phyloP scores from a whole-genome alignment of 1,140 invertebrate species.

The Ceratosolen fusciceps region DNA sequence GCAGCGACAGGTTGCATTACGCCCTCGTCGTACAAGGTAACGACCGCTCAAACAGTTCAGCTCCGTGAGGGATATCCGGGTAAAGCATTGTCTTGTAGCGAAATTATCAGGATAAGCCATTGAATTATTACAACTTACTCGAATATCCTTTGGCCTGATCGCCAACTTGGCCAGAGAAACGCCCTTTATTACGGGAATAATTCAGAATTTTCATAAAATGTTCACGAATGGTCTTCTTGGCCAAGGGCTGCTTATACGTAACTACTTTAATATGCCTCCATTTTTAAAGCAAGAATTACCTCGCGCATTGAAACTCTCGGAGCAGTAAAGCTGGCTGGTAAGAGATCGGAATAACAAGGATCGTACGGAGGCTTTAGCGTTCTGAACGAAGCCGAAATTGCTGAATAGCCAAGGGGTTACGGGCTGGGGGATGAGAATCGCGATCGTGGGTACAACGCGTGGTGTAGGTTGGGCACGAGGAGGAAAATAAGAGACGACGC shows the following conservation, averaged over 20 bases:
- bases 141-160: too few species aligned
- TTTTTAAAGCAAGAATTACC: not conserved
- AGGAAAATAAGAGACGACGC: not conserved
- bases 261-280: not conserved
- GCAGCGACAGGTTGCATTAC: slow-evolving; percentile 77
- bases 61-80: not conserved
- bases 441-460: not conserved
- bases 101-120: not conserved
- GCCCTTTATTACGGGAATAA: not conserved
- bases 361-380: not conserved
- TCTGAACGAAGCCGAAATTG: not conserved
- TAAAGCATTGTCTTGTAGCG: not conserved
- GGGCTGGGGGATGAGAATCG: not conserved
- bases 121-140: not conserved
- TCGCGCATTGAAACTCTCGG: not conserved
- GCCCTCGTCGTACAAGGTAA: slow-evolving; percentile 75
- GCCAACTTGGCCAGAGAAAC: not conserved
- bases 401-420: too few species aligned
- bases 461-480: too few species aligned
- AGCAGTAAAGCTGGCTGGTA: not conserved
- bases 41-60: too few species aligned
- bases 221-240: not conserved
- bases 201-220: not conserved
- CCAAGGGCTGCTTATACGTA: not conserved
- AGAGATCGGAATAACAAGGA: not conserved